Evolutionary conservation across 2,888 invertebrate species (phyloP), one percentile per base, ranked within the genome.

Genomic region (Ophion costatus): DNA sequence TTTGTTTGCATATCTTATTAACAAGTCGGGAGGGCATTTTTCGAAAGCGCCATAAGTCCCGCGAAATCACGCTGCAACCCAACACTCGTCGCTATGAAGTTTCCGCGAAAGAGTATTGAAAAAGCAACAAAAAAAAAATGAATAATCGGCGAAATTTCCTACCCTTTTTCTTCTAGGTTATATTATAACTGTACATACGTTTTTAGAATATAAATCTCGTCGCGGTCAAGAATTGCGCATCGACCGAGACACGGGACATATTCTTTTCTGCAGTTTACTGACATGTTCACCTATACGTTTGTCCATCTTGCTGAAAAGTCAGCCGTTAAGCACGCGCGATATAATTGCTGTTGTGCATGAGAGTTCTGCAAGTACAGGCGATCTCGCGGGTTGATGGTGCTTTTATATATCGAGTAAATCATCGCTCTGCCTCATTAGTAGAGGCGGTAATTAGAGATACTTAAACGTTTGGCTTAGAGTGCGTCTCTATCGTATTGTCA

Each of bases 1-100:
- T 82, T 82, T 71, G 82, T 82, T 82, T 76, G 56, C 17, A 24
- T 77, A 57, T 7, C 42, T 64, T 61, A 63, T 64, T 82, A 76
- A 64, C 57, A 22, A 80, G 71, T 57, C 64, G 57, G 33, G 22
- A 51, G 14, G 51, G 59, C 33, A 45, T 61, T 80, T 75, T 45
- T 61, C 74, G 69, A 74, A 75, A 80, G 80, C 22, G 61, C 61
- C 61, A 38, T 75, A 33, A 61, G 5, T 51, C 22, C 20, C 61
- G 67, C 14, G n/a, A 45, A 29, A 45, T 67, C 38, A 69, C 45
- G 63, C 14, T 22, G 14, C 59, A 2, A 20, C 14, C 1, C 24
- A n/a, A 24, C 7, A 33, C 57, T 69, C 24, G 22, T 33, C 14
- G 29, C 45, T 11, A 14, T 45, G 45, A 14, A 45, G 45, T 51